phyloP scores from a whole-genome alignment of 2,888 invertebrate genomes.

The Acleris literana region DNA sequence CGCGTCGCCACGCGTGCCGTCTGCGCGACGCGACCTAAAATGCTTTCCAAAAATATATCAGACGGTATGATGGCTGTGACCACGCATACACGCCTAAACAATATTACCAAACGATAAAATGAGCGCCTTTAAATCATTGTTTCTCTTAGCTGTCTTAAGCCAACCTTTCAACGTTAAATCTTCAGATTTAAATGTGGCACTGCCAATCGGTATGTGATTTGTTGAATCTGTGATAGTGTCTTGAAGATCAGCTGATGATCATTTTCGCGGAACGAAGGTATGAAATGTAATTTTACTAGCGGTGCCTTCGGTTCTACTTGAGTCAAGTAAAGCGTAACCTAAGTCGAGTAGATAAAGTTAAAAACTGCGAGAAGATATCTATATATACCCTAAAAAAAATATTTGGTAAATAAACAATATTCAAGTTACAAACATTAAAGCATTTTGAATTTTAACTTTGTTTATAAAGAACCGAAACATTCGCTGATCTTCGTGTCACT shows the following conservation, averaged over 20 bases:
- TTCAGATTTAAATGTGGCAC: slow-evolving; percentile 44
- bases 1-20: slow-evolving; percentile 47
- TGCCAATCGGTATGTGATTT: slow-evolving; percentile 64
- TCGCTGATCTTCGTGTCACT: no score
- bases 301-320: no score
- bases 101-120: slow-evolving; percentile 34
- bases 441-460: no score
- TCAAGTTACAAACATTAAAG: no score
- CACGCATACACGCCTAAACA: slow-evolving; percentile 57
- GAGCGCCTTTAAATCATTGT: slow-evolving; percentile 23
- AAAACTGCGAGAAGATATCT: no score
- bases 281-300: not conserved
- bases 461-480: no score
- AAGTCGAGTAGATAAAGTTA: no score
- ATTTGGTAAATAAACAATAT: no score
- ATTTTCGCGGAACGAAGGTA: not conserved
- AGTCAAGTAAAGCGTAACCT: no score
- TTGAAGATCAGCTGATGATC: slow-evolving; percentile 3
- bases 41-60: slow-evolving; percentile 80
- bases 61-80: slow-evolving; percentile 61
- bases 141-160: slow-evolving; percentile 17
- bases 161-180: slow-evolving; percentile 38
- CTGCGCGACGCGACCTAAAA: slow-evolving; percentile 72
- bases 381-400: no score
- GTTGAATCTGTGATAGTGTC: slow-evolving; percentile 8